Conservation (phyloP, 2,888 invertebrate species). For the Tupiocoris notatus region DNA sequence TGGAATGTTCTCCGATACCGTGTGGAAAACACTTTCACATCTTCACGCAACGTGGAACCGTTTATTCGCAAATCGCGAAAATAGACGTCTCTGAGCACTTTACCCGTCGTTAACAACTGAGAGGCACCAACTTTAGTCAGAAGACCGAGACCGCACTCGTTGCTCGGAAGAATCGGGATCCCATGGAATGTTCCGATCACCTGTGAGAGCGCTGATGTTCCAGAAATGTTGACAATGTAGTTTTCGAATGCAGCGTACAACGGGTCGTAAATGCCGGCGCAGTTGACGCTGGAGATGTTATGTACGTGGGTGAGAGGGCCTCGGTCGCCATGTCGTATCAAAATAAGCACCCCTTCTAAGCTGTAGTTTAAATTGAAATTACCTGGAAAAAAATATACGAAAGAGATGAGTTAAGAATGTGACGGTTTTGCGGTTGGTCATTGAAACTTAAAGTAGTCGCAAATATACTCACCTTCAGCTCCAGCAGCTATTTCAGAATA, state of each 20-base stretch:
- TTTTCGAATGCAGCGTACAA: constrained; percentile 54
- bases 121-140: constrained; percentile 65
- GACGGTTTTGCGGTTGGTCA: neutral
- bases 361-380: constrained; percentile 61
- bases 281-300: constrained; percentile 74
- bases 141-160: constrained; percentile 78
- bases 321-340: constrained; percentile 86
- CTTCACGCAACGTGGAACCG: constrained; percentile 57
- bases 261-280: constrained; percentile 55
- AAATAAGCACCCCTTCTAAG: constrained; percentile 69
- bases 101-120: constrained; percentile 79
- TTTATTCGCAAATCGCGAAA: constrained; percentile 65
- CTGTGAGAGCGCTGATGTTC: constrained; percentile 54
- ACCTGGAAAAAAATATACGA: constrained; percentile 52
- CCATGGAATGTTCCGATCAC: constrained; percentile 79
- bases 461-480: constrained; percentile 65
- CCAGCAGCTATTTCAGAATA: constrained; percentile 67
- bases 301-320: constrained; percentile 81
- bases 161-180: constrained; percentile 73
- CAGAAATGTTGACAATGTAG: constrained; percentile 61
- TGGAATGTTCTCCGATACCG: constrained; percentile 87
- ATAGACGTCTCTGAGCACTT: constrained; percentile 60
- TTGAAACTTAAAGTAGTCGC: neutral
- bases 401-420: neutral
- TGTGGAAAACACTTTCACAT: constrained; percentile 73